Conservation (phyloP, 2,888 invertebrate genomes). For the Aphrophora alni region DNA sequence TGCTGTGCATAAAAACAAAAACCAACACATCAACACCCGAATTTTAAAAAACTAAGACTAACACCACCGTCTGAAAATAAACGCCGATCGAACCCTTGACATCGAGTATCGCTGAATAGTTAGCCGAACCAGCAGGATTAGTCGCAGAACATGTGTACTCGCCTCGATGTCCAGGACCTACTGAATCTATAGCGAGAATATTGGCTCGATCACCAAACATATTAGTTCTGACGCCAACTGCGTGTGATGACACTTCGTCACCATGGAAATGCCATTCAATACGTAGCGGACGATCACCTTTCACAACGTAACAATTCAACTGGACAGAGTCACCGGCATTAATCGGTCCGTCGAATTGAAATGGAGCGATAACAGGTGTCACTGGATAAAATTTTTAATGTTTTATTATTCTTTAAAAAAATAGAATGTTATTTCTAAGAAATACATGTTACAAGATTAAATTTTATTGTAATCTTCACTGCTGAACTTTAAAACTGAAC, state of each 20-base stretch:
- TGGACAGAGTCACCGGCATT: constrained; percentile 53
- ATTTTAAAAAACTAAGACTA: background rate
- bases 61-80: constrained; percentile 2
- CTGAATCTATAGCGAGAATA: constrained; percentile 51
- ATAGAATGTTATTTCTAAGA: too few species aligned
- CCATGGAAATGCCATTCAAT: constrained; percentile 64
- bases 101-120: constrained; percentile 71
- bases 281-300: constrained; percentile 54
- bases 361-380: constrained; percentile 53
- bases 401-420: background rate
- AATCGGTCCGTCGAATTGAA: constrained; percentile 52
- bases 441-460: too few species aligned
- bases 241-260: constrained; percentile 50
- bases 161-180: constrained; percentile 54
- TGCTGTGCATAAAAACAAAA: background rate
- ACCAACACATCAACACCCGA: background rate
- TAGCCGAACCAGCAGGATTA: constrained; percentile 69
- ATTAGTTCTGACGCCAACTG: constrained; percentile 50
- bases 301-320: constrained; percentile 54
- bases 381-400: constrained; percentile 41
- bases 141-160: constrained; percentile 57
- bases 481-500: background rate
- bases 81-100: constrained; percentile 67
- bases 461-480: background rate
- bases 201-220: constrained; percentile 53